Conservation (phyloP, 2,113 vertebrate genomes). For the Paracanthobrama guichenoti region DNA sequence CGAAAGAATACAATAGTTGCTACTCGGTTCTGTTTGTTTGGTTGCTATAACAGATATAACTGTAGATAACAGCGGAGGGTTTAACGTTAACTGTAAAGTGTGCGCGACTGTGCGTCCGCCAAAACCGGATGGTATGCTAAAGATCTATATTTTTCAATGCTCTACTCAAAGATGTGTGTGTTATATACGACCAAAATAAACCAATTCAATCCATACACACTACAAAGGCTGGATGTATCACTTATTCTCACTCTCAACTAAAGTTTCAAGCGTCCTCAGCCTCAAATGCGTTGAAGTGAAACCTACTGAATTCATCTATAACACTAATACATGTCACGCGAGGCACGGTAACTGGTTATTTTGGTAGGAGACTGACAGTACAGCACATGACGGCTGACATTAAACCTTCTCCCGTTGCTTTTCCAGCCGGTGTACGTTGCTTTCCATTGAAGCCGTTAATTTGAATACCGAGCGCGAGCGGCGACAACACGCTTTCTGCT, state of each 20-base stretch:
- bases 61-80: not conserved
- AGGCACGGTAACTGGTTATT: not conserved
- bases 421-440: not conserved
- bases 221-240: not conserved
- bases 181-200: not conserved
- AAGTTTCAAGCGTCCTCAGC: not conserved
- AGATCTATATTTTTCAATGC: not conserved
- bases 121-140: too few species aligned
- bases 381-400: constrained; percentile 15
- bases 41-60: not conserved
- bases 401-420: constrained; percentile 4
- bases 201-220: not conserved
- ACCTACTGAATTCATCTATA: not conserved
- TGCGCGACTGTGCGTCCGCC: not conserved
- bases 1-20: too few species aligned
- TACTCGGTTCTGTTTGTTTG: not conserved
- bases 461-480: constrained; percentile 1
- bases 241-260: not conserved
- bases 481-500: constrained; percentile 1
- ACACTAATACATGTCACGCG: not conserved
- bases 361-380: not conserved
- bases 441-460: not conserved
- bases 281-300: not conserved
- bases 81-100: not conserved
- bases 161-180: not conserved